Base-by-base conservation (phyloP, 2,113 vertebrate genomes). In the Paramormyrops kingsleyae region DNA sequence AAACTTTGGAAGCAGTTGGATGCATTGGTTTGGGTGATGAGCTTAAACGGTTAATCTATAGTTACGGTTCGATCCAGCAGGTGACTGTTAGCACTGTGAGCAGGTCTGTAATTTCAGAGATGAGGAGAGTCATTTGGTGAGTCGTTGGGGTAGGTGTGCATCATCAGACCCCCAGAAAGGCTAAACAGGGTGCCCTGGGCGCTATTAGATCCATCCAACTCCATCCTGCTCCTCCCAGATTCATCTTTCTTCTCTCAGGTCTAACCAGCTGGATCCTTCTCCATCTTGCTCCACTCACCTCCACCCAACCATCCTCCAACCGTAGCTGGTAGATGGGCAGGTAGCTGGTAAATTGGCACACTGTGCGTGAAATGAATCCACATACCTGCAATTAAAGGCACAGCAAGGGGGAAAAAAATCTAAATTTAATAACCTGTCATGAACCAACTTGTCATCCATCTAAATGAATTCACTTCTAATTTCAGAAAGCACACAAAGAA, bases 31-130 rank as follows among this genome's bases (percentile, higher is more conserved):
- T 52, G 8, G 27, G 6, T 19, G 52, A 35, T 35, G 31, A 44
- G 59, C 15, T 31, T 66, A 80, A 83, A 17, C 83, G 86, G 27
- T 47, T 66, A 87, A 88, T 42, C 59, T 89, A 74, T 91, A 86
- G 47, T 87, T 91, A 92, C 87, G 56, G 24, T 80, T 89, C 44
- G 92, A 95, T 94, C 94, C 80, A 74, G 85, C 89, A 92, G 96
- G 94, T 94, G 93, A 92, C 92, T 93, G 94, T 93, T 85, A 31
- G 89, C 0, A 2, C 74, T 87, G 24, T 6, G 89, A 59, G 59
- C 88, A 87, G 77, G 90, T 49, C 53, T 52, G 47, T 77, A 84
- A 21, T 85, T 44, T 46, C 19, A 24, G 88, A 92, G 94, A 93
- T 88, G 87, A 17, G 13, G 93, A 92, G 62, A 17, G 0, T 4